phyloP scores from a whole-genome alignment of 2,797 vertebrate species.

The Rhabdophis nuchalis region DNA sequence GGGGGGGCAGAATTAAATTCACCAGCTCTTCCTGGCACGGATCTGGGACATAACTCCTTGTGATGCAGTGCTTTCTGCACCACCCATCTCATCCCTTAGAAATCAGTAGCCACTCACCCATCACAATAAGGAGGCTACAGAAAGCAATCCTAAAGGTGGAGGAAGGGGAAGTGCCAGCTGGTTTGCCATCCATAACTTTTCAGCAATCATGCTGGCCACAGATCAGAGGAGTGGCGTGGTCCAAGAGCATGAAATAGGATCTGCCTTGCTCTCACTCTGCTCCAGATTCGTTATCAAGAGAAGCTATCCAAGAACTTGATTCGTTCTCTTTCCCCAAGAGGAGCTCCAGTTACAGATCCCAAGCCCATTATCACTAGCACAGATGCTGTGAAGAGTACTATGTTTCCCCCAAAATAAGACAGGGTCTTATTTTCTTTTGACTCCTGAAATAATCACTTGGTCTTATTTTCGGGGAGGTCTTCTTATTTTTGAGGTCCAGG shows the following conservation, averaged over 20 bases:
- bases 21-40: not conserved
- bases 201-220: not conserved
- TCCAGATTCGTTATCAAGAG: not conserved
- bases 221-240: not conserved
- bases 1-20: not conserved
- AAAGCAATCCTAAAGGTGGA: not conserved
- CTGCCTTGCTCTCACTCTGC: not conserved
- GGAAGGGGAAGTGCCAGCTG: not conserved
- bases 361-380: not conserved
- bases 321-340: not conserved
- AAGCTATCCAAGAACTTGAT: not conserved
- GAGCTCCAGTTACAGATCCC: not conserved
- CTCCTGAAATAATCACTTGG: no score
- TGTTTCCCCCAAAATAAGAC: no score
- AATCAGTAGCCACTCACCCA: not conserved
- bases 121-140: no score
- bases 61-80: not conserved
- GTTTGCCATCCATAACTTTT: not conserved
- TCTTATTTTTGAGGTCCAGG: no score
- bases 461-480: no score
- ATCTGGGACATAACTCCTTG: not conserved
- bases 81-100: not conserved
- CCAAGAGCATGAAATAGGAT: constrained; percentile 5
- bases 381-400: not conserved
- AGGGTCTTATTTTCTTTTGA: no score